phyloP scores from a whole-genome alignment of 2,888 invertebrate genomes.

The Leptopilina myrica region DNA sequence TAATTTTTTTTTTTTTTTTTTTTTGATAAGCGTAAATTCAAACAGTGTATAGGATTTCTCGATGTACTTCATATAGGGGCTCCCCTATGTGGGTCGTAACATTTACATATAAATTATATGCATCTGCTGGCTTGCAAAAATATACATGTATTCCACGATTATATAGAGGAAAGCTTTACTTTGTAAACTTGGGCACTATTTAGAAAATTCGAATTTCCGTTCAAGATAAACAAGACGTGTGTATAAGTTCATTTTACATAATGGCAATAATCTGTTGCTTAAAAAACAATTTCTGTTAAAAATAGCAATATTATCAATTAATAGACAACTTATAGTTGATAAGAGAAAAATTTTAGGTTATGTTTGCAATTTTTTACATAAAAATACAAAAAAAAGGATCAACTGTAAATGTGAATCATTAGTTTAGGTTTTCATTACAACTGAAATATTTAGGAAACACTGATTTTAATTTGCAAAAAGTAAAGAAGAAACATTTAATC shows the following conservation, averaged over 20 bases:
- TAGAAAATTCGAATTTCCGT: neutral
- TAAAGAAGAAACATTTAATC: too few relatives aligned
- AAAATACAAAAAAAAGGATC: too few relatives aligned
- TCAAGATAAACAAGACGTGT: neutral
- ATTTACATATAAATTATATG: conserved; percentile 27
- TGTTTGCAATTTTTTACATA: too few relatives aligned
- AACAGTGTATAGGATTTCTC: neutral
- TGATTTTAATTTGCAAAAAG: too few relatives aligned
- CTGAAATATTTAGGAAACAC: too few relatives aligned
- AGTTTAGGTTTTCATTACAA: too few relatives aligned
- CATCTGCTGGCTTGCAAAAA: conserved; percentile 1
- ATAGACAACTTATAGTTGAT: too few relatives aligned
- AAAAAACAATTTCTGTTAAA: neutral
- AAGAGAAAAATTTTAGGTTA: too few relatives aligned
- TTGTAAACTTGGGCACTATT: neutral
- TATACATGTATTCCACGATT: neutral
- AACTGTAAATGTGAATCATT: too few relatives aligned
- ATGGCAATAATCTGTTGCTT: neutral
- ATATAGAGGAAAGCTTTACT: neutral
- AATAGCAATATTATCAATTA: too few relatives aligned
- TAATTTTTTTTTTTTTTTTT: neutral
- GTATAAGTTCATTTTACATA: neutral
- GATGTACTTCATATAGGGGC: neutral
- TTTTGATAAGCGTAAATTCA: conserved; percentile 3
- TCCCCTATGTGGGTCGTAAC: neutral